phyloP scores from a whole-genome alignment of 2,888 invertebrate species.

The Dasypogon diadema region DNA sequence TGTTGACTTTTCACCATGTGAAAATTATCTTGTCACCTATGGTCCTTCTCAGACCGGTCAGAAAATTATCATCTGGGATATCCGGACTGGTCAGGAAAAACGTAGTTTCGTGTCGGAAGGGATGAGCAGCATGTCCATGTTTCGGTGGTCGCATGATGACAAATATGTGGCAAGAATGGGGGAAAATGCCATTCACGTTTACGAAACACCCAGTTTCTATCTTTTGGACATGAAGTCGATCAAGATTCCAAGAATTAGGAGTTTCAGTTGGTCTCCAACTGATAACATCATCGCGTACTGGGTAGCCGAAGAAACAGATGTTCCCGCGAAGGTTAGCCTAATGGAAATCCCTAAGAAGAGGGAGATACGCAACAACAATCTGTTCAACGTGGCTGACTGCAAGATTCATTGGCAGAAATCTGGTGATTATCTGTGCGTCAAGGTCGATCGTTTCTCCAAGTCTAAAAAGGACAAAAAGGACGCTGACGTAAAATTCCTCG shows the following conservation, averaged over 20 bases:
- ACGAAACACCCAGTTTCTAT: constrained; percentile 96
- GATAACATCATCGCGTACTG: constrained; percentile 97
- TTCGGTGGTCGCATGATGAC: constrained; percentile 98
- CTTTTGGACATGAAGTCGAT: constrained; percentile 94
- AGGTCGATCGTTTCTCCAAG: constrained; percentile 89
- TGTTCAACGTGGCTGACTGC: constrained; percentile 98
- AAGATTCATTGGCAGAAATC: constrained; percentile 99
- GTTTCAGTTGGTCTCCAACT: constrained; percentile 98
- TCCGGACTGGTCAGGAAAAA: constrained; percentile 93
- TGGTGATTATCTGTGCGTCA: constrained; percentile 97
- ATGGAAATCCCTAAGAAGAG: constrained; percentile 91
- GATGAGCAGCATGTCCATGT: constrained; percentile 90
- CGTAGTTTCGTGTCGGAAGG: constrained; percentile 90
- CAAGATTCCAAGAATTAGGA: constrained; percentile 88
- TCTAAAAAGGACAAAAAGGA: constrained; percentile 94
- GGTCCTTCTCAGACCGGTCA: constrained; percentile 84
- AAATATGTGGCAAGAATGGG: constrained; percentile 93
- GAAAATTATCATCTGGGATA: constrained; percentile 96
- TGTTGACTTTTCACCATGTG: constrained; percentile 97
- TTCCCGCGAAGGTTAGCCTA: constrained; percentile 94
- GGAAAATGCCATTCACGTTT: constrained; percentile 88
- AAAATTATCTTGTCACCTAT: constrained; percentile 96
- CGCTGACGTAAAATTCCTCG: constrained; percentile 92
- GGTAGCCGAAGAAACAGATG: constrained; percentile 97
- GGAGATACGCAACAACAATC: constrained; percentile 91